Evolutionary conservation across 2,113 vertebrate genomes (phyloP).

Genomic region (Typhlomys cinereus): DNA sequence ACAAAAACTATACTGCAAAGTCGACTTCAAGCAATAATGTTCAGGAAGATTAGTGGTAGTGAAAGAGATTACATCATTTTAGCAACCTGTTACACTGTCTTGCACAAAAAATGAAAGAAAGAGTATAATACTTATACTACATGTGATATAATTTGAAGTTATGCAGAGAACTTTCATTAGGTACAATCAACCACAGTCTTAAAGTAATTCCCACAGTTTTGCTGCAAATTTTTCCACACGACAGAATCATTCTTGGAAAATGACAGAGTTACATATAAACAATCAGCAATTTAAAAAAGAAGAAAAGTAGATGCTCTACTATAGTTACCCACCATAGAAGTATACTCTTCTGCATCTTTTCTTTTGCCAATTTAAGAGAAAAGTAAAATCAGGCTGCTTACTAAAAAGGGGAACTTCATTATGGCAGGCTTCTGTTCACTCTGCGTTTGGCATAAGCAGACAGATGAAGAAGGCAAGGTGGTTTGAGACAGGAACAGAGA

Average conservation of each 20-base stretch:
- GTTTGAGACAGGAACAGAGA: slow-evolving; percentile 75
- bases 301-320: slow-evolving; percentile 50
- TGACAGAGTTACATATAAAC: slow-evolving; percentile 74
- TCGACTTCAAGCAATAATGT: slow-evolving; percentile 25
- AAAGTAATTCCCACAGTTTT: slow-evolving; percentile 78
- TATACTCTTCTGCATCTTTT: slow-evolving; percentile 69
- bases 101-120: slow-evolving; percentile 35
- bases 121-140: slow-evolving; percentile 32
- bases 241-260: slow-evolving; percentile 79
- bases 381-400: slow-evolving; percentile 83
- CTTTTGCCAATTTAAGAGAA: slow-evolving; percentile 80
- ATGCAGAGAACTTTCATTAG: slow-evolving; percentile 64
- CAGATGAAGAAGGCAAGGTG: slow-evolving; percentile 81
- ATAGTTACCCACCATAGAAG: slow-evolving; percentile 67
- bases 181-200: slow-evolving; percentile 66
- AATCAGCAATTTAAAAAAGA: slow-evolving; percentile 75
- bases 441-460: slow-evolving; percentile 81
- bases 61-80: slow-evolving; percentile 38
- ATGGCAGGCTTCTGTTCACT: slow-evolving; percentile 84
- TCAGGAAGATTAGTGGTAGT: neutral
- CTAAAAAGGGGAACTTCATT: slow-evolving; percentile 89
- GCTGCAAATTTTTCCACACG: slow-evolving; percentile 72
- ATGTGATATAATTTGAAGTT: slow-evolving; percentile 36
- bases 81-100: slow-evolving; percentile 17
- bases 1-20: slow-evolving; percentile 2